Percentiles rank a stretch among this genome's conserved stretches.
These are phyloP conservation scores for Panzeria rudis DNA, from an alignment of 2,888 invertebrate genomes.

Conservation along the genomic window DNA sequence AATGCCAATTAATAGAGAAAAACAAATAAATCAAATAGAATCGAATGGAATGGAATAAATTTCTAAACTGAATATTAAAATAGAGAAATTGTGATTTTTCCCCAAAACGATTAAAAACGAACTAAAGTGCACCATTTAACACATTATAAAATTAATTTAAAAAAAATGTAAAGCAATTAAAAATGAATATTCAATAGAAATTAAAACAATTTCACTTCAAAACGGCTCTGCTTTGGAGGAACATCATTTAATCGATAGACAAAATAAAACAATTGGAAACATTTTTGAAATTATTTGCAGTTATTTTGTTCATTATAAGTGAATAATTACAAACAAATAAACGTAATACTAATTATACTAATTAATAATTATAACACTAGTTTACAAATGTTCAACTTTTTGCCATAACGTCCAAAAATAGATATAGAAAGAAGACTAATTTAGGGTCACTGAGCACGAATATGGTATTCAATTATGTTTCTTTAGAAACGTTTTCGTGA, in stretches of 20 bases:
- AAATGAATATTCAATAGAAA: not conserved
- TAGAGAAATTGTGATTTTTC: conserved; percentile 29
- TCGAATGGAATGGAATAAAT: not conserved
- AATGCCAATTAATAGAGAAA: not conserved
- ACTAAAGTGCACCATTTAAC: conserved; percentile 7
- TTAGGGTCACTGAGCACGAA: no score
- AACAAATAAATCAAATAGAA: not conserved
- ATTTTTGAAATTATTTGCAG: conserved; percentile 2
- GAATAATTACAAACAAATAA: not conserved
- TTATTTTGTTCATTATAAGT: not conserved
- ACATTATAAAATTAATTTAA: conserved; percentile 15
- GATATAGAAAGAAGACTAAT: no score
- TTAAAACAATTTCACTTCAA: not conserved
- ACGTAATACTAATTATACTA: not conserved
- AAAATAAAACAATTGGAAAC: not conserved
- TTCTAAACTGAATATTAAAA: conserved; percentile 7
- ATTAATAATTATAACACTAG: no score
- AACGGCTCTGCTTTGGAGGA: not conserved
- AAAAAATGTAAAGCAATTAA: not conserved
- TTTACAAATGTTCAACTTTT: no score
- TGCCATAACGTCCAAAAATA: no score
- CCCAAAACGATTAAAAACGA: conserved; percentile 28
- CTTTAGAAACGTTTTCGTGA: no score
- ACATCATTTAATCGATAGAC: not conserved
- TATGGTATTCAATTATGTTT: no score